Base-by-base conservation (phyloP, 1,140 invertebrate genomes). In the Drosophila teissieri region DNA sequence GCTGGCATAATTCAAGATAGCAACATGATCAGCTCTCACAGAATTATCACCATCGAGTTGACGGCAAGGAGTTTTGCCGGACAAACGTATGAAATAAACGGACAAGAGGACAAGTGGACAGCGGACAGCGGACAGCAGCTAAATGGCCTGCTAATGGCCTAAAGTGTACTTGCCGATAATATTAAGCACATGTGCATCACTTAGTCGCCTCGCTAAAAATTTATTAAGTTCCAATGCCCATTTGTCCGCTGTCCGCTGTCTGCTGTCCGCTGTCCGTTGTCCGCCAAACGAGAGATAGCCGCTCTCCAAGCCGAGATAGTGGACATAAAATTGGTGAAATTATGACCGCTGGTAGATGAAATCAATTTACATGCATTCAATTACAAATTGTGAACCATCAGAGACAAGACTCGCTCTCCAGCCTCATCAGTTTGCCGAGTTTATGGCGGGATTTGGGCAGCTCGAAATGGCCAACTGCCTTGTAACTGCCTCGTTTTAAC, bases 131-230 rank as follows among this genome's bases (percentile, higher is more conserved):
- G 15, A 42, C 31, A 73, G 67, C 83, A 49, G 36, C 55, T 80
- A 88, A 90, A 90, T 91, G 89, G 86, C 62, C 86, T 90, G 86
- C 88, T 90, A 90, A 90, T 90, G 88, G 86, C 75, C 82, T 75
- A 86, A 90, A 86, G 86, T 90, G 88, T 90, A 91, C 78, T 91
- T 90, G 82, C 60, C 54, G 88, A 90, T 91, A 90, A 90, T 86
- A 90, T 90, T 90, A 81, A 86, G 70, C 78, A 75, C 80, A 78
- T 68, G 60, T 52, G 60, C 82, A 72, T 86, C 78, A 86, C 78
- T 82, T 74, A 78, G 61, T 14, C 34, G 14, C 34, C 19, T 37
- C 45, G 17, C n/a, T 27, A 36, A 45, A 45, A 73, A 76, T 77
- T 76, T 81, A 83, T 83, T 61, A 69, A 68, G 78, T 69, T 63